These are phyloP conservation scores for Pagetopsis macropterus DNA, from an alignment of 2,797 vertebrate species.

Conservation along the genomic window DNA sequence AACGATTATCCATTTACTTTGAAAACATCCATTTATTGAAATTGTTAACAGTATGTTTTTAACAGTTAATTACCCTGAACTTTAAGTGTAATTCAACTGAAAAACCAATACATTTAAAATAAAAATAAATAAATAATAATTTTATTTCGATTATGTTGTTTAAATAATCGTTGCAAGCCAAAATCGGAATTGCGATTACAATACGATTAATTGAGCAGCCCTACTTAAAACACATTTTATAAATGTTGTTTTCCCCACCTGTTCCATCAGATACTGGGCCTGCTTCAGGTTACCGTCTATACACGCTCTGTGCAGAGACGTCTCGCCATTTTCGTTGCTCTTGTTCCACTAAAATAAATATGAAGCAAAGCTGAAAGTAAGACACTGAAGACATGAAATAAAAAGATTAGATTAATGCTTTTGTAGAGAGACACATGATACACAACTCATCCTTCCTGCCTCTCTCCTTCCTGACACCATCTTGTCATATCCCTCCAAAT, in stretches of 20 bases:
- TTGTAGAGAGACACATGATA: not conserved
- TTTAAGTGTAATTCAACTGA: no score
- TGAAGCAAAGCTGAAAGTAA: not conserved
- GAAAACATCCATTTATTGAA: no score
- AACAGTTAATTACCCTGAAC: no score
- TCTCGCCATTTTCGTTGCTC: conserved; percentile 92
- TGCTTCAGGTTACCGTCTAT: conserved; percentile 90
- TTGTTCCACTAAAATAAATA: conserved; percentile 87
- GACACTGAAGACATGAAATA: not conserved
- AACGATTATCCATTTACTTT: no score
- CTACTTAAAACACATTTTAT: not conserved
- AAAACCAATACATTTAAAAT: no score
- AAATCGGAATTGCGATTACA: no score
- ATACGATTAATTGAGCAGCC: no score
- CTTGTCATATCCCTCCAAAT: conserved; percentile 87
- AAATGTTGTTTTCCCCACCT: conserved; percentile 75
- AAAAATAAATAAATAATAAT: no score
- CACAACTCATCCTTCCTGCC: conserved; percentile 79
- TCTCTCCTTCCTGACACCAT: conserved; percentile 81
- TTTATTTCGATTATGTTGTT: no score
- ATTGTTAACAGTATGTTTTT: no score
- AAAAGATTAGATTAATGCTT: not conserved
- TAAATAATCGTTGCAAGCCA: no score
- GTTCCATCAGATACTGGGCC: conserved; percentile 85
- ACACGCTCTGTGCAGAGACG: conserved; percentile 90